A percentile compares a stretch with the other conserved stretches of the same genome.
Conservation (phyloP, 2,888 invertebrate genomes). For the Brachyptera putata region DNA sequence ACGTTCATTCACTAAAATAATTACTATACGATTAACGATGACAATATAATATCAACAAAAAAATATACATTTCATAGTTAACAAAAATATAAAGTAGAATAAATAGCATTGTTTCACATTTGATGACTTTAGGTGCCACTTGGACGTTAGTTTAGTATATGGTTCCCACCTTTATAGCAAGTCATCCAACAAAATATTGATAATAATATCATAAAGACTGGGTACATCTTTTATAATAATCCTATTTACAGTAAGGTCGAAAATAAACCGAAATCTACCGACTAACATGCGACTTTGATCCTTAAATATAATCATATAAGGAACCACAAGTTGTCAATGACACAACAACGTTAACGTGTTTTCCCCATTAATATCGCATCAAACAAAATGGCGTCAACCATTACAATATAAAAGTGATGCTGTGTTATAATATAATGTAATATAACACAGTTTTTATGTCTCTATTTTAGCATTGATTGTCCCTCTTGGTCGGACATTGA, state of each 20-base stretch:
- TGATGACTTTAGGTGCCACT: too few relatives aligned
- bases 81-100: too few relatives aligned
- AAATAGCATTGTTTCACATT: too few relatives aligned
- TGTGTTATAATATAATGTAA: not conserved
- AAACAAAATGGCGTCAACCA: slow-evolving; percentile 31
- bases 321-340: slow-evolving; percentile 18
- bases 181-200: slow-evolving; percentile 1
- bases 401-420: slow-evolving; percentile 24
- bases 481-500: slow-evolving; percentile 18
- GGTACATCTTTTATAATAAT: too few relatives aligned
- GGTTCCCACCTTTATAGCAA: slow-evolving; percentile 3
- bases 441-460: slow-evolving; percentile 6
- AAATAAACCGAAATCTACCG: not conserved
- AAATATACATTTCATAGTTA: too few relatives aligned
- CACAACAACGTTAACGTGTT: slow-evolving; percentile 21
- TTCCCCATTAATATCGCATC: slow-evolving; percentile 29
- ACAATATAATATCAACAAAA: too few relatives aligned
- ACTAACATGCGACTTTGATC: slow-evolving; percentile 24
- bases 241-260: slow-evolving; percentile 1
- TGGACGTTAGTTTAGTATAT: too few relatives aligned
- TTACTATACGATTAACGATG: too few relatives aligned
- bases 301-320: slow-evolving; percentile 1
- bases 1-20: too few relatives aligned
- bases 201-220: too few relatives aligned
- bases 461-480: slow-evolving; percentile 7